Evolutionary conservation across 1,140 invertebrate genomes (phyloP).

Genomic region (Euborellia annulipes): DNA sequence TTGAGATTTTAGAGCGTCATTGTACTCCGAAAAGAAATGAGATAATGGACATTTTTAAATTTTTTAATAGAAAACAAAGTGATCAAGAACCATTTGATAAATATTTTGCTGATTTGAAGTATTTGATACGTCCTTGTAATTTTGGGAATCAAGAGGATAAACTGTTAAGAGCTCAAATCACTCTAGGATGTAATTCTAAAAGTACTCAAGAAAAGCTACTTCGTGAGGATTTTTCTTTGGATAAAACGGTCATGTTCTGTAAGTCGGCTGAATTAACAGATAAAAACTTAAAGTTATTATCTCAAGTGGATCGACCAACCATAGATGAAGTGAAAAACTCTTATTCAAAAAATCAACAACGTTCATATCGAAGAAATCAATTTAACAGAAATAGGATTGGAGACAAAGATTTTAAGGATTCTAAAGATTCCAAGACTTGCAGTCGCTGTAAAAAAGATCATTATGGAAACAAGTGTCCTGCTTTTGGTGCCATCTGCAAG

Average conservation of each 20-base stretch:
- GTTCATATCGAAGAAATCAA: neutral
- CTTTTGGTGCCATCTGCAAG: no score
- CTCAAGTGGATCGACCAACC: neutral
- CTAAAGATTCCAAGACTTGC: conserved; percentile 8
- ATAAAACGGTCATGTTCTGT: conserved; percentile 17
- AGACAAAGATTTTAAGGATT: conserved; percentile 10
- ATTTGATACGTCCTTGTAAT: conserved; percentile 15
- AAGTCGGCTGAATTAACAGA: conserved; percentile 15
- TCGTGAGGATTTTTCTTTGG: conserved; percentile 17
- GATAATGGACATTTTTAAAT: conserved; percentile 17
- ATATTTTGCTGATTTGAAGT: conserved; percentile 17
- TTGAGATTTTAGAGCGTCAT: conserved; percentile 14
- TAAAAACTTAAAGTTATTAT: conserved; percentile 6
- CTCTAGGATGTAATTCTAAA: conserved; percentile 14
- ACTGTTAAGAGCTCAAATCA: conserved; percentile 20
- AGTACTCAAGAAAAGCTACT: conserved; percentile 20
- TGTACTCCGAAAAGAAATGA: conserved; percentile 18
- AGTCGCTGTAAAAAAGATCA: neutral
- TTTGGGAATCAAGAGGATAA: conserved; percentile 19
- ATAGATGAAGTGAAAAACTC: neutral
- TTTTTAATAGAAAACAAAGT: conserved; percentile 15
- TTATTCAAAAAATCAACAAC: neutral
- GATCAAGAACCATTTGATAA: conserved; percentile 18
- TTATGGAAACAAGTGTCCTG: neutral
- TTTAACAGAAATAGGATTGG: conserved; percentile 7